Conservation (phyloP, 2,888 invertebrate genomes). For the Andrena flavipes region DNA sequence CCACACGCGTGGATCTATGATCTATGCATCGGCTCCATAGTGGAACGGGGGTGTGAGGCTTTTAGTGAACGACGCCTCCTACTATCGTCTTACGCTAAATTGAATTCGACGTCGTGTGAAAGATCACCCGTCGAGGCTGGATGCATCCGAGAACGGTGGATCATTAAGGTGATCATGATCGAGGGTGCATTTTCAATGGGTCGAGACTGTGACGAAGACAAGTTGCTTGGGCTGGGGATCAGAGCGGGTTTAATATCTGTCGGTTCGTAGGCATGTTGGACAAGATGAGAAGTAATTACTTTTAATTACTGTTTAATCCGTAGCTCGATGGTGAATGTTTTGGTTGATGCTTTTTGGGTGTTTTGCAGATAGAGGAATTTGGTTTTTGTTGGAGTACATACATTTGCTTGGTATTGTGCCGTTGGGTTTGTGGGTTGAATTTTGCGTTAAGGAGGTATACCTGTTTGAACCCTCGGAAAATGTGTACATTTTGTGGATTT, state of each 20-base stretch:
- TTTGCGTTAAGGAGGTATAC: too few species aligned
- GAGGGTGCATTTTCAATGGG: neutral
- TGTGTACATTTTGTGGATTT: too few species aligned
- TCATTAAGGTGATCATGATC: slow-evolving; percentile 31
- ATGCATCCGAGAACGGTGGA: neutral
- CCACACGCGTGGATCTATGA: neutral
- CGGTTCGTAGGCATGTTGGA: neutral
- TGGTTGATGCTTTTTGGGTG: neutral
- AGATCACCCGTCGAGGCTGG: slow-evolving; percentile 6
- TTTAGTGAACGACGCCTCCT: neutral
- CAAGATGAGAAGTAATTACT: too few species aligned
- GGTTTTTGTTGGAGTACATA: neutral
- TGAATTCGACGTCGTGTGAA: slow-evolving; percentile 38
- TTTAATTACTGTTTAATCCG: too few species aligned
- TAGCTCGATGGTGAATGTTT: neutral
- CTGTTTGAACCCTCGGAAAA: too few species aligned
- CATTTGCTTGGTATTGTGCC: too few species aligned
- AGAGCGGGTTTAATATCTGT: neutral
- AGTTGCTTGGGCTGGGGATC: neutral
- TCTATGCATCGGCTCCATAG: neutral
- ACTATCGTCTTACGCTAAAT: slow-evolving; percentile 25
- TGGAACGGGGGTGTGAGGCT: neutral
- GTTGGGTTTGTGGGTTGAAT: too few species aligned
- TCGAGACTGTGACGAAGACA: neutral
- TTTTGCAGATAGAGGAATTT: neutral